Percentiles rank a stretch among this genome's conserved stretches.
Evolutionary conservation across 2,797 vertebrate genomes (phyloP).

Genomic region (Arctocebus calabarensis): DNA sequence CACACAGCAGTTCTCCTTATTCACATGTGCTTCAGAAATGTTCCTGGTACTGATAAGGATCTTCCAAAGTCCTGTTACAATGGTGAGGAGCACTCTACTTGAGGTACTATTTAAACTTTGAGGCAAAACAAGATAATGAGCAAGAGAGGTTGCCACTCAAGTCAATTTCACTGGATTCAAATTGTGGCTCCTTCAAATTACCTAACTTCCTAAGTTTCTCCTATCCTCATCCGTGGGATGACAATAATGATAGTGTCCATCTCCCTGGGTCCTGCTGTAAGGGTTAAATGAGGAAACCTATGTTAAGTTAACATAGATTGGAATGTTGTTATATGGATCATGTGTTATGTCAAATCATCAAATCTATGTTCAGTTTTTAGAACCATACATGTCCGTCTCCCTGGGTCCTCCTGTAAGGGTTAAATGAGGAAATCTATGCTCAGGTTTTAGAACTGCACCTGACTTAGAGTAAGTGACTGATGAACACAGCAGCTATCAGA

Average conservation of each 20-base stretch:
- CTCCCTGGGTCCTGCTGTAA: not conserved
- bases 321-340: too few species aligned
- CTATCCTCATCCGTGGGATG: not conserved
- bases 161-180: not conserved
- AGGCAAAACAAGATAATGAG: not conserved
- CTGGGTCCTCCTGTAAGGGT: too few species aligned
- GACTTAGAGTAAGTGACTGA: not conserved
- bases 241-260: not conserved
- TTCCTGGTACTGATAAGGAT: not conserved
- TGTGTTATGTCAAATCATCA: too few species aligned
- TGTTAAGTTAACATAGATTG: not conserved
- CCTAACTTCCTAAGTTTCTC: not conserved
- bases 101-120: not conserved
- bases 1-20: not conserved
- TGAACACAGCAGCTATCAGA: not conserved
- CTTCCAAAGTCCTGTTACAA: not conserved
- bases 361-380: not conserved
- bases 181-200: conserved; percentile 32
- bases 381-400: too few species aligned
- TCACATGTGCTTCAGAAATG: not conserved
- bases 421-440: too few species aligned
- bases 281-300: not conserved
- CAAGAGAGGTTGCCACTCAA: not conserved
- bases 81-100: not conserved
- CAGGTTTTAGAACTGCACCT: too few species aligned